Percentiles rank a stretch among this genome's conserved stretches.
phyloP scores from a whole-genome alignment of 2,797 vertebrate species.

The Merluccius polli region DNA sequence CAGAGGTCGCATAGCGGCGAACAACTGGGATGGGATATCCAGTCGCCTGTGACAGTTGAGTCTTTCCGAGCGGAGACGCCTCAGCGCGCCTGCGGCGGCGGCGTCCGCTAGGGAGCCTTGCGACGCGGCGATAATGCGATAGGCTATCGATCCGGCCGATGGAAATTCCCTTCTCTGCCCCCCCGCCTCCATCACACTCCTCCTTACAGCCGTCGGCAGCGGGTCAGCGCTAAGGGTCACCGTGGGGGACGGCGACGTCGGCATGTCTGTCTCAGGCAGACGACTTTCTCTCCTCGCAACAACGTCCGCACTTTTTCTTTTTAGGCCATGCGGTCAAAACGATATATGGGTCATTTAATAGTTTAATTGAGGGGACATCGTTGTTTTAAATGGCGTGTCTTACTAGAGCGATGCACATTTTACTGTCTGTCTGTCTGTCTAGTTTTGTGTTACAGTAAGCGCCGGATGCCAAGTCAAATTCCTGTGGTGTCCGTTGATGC shows the following conservation, averaged over 20 bases:
- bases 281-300: neutral
- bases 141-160: neutral
- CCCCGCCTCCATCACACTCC: neutral
- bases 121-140: neutral
- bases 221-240: neutral
- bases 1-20: slow-evolving; percentile 38
- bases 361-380: no score
- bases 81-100: neutral
- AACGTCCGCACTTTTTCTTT: neutral
- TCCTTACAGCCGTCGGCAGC: neutral
- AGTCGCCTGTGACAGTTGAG: slow-evolving; percentile 18
- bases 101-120: neutral
- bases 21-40: slow-evolving; percentile 33
- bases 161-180: neutral
- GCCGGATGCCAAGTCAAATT: no score
- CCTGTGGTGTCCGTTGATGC: no score
- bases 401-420: no score
- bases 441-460: no score
- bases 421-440: no score
- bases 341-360: no score
- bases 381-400: no score
- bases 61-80: neutral
- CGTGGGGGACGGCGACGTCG: neutral
- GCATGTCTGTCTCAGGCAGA: neutral
- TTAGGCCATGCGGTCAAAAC: no score